A percentile compares a stretch with the other conserved stretches of the same genome.
Conservation (phyloP, 2,797 vertebrate species). For the Novumbra hubbsi region DNA sequence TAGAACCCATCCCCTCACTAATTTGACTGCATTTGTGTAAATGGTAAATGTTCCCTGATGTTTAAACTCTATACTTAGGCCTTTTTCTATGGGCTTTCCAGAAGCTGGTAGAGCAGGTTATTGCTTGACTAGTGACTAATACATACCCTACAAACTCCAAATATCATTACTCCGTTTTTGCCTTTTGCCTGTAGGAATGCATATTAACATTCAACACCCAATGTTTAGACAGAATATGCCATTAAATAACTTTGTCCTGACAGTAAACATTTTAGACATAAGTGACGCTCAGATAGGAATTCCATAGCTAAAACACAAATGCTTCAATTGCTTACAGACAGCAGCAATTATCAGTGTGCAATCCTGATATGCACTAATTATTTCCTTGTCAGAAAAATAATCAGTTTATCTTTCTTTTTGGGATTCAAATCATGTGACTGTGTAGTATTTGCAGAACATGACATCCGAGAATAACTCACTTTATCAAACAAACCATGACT, state of each 20-base stretch:
- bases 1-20: slow-evolving; percentile 28
- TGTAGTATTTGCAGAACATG: slow-evolving; percentile 7
- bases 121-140: slow-evolving; percentile 30
- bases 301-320: background rate
- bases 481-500: slow-evolving; percentile 19
- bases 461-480: slow-evolving; percentile 28
- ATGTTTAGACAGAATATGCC: slow-evolving; percentile 6
- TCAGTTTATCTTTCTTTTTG: too few species aligned
- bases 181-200: slow-evolving; percentile 10
- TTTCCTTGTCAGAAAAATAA: background rate
- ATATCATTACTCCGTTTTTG: slow-evolving; percentile 17
- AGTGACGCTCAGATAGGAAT: background rate
- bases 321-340: slow-evolving; percentile 22
- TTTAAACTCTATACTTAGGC: slow-evolving; percentile 22
- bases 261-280: slow-evolving; percentile 10
- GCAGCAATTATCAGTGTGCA: background rate
- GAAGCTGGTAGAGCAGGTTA: slow-evolving; percentile 29
- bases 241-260: slow-evolving; percentile 17
- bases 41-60: slow-evolving; percentile 60
- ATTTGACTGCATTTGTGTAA: background rate
- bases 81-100: slow-evolving; percentile 33
- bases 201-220: background rate
- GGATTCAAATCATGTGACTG: background rate
- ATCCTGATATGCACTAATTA: background rate
- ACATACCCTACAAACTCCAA: slow-evolving; percentile 5